Conservation (phyloP, 2,113 vertebrate genomes). For the Empidonax alnorum region DNA sequence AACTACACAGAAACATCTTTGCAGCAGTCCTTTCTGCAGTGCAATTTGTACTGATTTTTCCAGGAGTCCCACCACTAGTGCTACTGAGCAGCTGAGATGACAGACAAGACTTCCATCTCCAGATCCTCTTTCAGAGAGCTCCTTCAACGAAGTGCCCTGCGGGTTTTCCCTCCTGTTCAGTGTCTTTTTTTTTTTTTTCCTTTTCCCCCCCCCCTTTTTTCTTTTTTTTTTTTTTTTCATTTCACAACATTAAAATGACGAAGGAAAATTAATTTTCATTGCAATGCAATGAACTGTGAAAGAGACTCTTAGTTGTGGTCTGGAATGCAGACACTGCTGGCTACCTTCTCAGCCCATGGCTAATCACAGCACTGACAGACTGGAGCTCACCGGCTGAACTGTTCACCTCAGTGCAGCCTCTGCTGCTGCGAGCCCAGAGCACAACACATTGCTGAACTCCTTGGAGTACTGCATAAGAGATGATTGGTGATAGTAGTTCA, state of each 20-base stretch:
- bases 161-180: conserved; percentile 27
- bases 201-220: fast-evolving
- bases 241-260: neutral
- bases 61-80: neutral
- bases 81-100: conserved; percentile 53
- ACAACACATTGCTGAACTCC: fast-evolving
- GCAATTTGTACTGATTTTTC: conserved; percentile 34
- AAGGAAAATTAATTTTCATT: conserved; percentile 69
- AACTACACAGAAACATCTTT: conserved; percentile 28
- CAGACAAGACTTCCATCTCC: conserved; percentile 57
- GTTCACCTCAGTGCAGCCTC: neutral
- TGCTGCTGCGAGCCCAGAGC: neutral
- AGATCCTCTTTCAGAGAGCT: conserved; percentile 29
- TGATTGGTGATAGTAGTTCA: neutral
- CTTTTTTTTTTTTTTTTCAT: neutral
- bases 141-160: conserved; percentile 35
- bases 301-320: conserved; percentile 57
- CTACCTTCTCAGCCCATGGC: conserved; percentile 60
- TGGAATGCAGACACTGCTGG: conserved; percentile 61
- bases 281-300: conserved; percentile 59
- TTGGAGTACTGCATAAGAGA: neutral
- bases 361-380: conserved; percentile 68
- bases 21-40: neutral
- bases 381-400: conserved; percentile 9
- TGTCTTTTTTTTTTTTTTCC: neutral